Base-by-base conservation (phyloP, 2,113 vertebrate genomes). In the Coracopsis vasa region DNA sequence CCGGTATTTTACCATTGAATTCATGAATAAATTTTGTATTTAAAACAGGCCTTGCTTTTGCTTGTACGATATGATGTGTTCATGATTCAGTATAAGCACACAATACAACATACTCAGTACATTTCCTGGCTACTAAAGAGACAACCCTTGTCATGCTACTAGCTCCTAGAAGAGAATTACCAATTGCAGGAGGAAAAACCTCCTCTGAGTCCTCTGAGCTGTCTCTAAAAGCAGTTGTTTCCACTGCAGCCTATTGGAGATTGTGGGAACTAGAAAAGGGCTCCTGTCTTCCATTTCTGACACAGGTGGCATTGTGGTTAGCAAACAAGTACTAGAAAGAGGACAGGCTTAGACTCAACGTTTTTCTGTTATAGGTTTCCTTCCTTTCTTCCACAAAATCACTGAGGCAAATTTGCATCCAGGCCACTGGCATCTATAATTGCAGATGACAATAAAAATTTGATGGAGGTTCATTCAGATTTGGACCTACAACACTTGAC, bases 11-110 rank as follows among this genome's bases (percentile, higher is more conserved):
- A 78, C n/a, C 50, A 48, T 3, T 64, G 37, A 70, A 80, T 54
- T 94, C 0, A 51, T 51, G 3, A 97, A 96, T 97, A 97, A 84
- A 97, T 96, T 96, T 98, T 97, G 13, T 94, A 97, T 71, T 96
- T 86, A 65, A 97, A 88, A 73, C 15, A 88, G 41, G 13, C 15
- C 20, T 19, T 53, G 18, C 64, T 47, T 56, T 89, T 92, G 7
- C 10, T 77, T 69, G 11, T 16, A 28, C 13, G 15, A 64, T 33
- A 45, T 0, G 12, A 56, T 5, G 4, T 45, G 23, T 18, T 42
- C 7, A 4, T n/a, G 11, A 28, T 28, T 91, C 35, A 69, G 20
- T 56, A 29, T 27, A 56, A 87, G 25, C 24, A 16, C 7, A 56
- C 6, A 80, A 64, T 37, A 78, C 19, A 77, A 16, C 53, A 67